These are phyloP conservation scores for Amazona guildingii DNA, from an alignment of 2,113 vertebrate species.

Conservation along the genomic window DNA sequence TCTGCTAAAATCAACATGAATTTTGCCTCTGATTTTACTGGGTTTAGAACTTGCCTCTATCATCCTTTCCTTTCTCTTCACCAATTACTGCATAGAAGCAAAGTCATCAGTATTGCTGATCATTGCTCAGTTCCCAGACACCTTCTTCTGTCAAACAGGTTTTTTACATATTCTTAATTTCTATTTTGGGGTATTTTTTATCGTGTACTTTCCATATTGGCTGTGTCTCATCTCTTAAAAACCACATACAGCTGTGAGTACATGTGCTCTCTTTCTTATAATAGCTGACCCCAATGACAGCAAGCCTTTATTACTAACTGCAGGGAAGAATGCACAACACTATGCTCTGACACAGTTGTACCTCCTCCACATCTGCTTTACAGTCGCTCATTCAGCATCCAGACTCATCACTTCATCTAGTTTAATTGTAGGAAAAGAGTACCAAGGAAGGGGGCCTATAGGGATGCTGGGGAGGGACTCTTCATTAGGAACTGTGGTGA, in stretches of 20 bases:
- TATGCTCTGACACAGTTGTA: not conserved
- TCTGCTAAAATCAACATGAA: not conserved
- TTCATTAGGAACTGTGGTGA: no score
- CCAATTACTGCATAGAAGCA: not conserved
- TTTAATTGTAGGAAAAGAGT: not conserved
- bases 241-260: not conserved
- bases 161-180: constrained; percentile 41
- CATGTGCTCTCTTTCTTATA: not conserved
- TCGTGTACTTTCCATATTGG: not conserved
- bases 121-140: not conserved
- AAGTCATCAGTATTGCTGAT: not conserved
- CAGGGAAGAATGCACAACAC: not conserved
- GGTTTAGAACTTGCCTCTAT: not conserved
- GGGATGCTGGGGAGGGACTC: no score
- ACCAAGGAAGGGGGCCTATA: not conserved
- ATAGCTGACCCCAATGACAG: not conserved
- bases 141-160: constrained; percentile 4
- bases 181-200: constrained; percentile 14
- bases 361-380: constrained; percentile 1
- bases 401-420: not conserved
- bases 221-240: constrained; percentile 12
- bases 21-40: not conserved
- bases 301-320: constrained; percentile 8
- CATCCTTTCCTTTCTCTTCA: not conserved
- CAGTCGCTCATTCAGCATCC: not conserved